These are phyloP conservation scores for Semotilus atromaculatus DNA, from an alignment of 2,797 vertebrate species.

Conservation along the genomic window DNA sequence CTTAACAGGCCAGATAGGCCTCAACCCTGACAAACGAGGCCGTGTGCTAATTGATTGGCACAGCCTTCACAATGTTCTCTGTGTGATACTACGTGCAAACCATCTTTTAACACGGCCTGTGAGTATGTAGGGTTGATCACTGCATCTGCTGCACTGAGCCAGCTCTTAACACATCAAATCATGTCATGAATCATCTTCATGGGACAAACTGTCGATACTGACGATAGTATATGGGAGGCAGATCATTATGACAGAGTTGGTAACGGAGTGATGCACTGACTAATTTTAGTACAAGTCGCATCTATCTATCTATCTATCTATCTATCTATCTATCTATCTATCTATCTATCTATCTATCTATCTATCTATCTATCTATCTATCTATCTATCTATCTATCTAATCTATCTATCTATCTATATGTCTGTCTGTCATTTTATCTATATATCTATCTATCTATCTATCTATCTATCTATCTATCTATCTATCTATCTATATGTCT, in stretches of 20 bases:
- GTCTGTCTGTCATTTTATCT: no score
- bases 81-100: neutral
- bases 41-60: conserved; percentile 42
- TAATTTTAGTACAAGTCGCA: conserved; percentile 24
- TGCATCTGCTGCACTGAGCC: conserved; percentile 26
- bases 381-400: neutral
- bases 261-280: conserved; percentile 14
- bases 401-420: no score
- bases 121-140: conserved; percentile 14
- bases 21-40: conserved; percentile 44
- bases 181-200: conserved; percentile 34
- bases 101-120: conserved; percentile 15
- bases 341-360: no score
- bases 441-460: no score
- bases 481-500: neutral
- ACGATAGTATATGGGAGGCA: conserved; percentile 33
- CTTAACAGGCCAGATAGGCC: conserved; percentile 42
- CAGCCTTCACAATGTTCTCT: conserved; percentile 38
- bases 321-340: neutral
- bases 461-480: no score
- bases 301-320: neutral
- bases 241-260: conserved; percentile 66
- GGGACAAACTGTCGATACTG: conserved; percentile 48
- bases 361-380: neutral
- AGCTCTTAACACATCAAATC: conserved; percentile 35